These are phyloP conservation scores for Himalopsyche kuldschensis DNA, from an alignment of 2,888 invertebrate genomes.

Conservation along the genomic window DNA sequence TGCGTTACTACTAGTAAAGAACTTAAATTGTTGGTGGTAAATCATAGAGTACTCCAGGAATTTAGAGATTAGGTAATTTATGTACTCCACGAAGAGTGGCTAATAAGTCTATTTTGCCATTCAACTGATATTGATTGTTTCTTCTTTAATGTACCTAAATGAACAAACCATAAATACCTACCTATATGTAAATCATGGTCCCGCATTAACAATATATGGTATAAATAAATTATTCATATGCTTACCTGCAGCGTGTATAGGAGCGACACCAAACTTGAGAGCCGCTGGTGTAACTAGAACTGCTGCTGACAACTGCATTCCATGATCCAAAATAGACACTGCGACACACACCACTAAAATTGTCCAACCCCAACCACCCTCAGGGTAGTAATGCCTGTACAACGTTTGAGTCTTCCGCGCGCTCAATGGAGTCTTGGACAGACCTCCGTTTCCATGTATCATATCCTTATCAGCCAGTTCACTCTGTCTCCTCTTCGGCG, in stretches of 20 bases:
- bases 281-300: conserved; percentile 35
- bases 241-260: conserved; percentile 39
- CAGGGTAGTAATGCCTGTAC: conserved; percentile 79
- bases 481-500: conserved; percentile 32
- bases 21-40: no score
- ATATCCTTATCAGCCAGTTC: conserved; percentile 33
- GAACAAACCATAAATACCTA: no score
- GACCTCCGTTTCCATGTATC: conserved; percentile 14
- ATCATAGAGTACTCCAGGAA: no score
- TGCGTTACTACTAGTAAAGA: no score
- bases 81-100: no score
- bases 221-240: no score
- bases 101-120: no score
- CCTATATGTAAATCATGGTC: no score
- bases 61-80: no score
- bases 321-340: conserved; percentile 74
- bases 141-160: no score
- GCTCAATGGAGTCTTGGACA: conserved; percentile 47
- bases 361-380: conserved; percentile 90
- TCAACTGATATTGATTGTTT: no score
- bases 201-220: no score
- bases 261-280: conserved; percentile 32
- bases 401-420: conserved; percentile 67
- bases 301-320: conserved; percentile 67
- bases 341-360: conserved; percentile 72